Conservation (phyloP, 2,888 invertebrate genomes). For the Sminthurinus aureus region DNA sequence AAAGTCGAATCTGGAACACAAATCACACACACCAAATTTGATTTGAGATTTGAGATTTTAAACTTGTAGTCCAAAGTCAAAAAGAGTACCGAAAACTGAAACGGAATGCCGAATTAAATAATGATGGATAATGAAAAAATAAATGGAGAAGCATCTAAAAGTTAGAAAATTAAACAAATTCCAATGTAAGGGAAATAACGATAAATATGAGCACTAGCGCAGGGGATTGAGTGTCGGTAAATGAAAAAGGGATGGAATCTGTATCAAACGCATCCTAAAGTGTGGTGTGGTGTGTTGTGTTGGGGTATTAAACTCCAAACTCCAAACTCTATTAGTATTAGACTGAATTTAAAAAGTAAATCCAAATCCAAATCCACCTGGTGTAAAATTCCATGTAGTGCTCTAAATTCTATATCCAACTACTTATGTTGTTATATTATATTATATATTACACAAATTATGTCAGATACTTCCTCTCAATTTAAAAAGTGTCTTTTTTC, state of each 20-base stretch:
- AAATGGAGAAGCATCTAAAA: not conserved
- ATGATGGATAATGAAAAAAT: not conserved
- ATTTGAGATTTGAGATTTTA: too few relatives aligned
- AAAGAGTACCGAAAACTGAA: not conserved
- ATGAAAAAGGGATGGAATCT: not conserved
- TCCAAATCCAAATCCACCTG: not conserved
- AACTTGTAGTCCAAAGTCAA: too few relatives aligned
- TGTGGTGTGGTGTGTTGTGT: too few relatives aligned
- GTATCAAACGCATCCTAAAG: too few relatives aligned
- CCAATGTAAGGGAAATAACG: not conserved
- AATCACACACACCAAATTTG: too few relatives aligned
- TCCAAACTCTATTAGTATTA: too few relatives aligned
- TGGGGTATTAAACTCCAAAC: too few relatives aligned
- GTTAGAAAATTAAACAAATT: not conserved
- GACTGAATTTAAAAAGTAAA: too few relatives aligned
- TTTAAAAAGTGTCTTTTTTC: slow-evolving; percentile 39
- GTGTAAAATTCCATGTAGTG: not conserved
- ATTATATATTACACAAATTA: not conserved
- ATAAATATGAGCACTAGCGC: not conserved
- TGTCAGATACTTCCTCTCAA: slow-evolving; percentile 30
- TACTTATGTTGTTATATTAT: too few relatives aligned
- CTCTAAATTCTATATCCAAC: too few relatives aligned
- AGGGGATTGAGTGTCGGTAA: slow-evolving; percentile 12
- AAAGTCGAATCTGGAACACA: too few relatives aligned
- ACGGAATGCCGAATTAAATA: not conserved